Evolutionary conservation across 2,888 invertebrate species (phyloP), one percentile per base, ranked within the genome.

Genomic region (Plagodis pulveraria): DNA sequence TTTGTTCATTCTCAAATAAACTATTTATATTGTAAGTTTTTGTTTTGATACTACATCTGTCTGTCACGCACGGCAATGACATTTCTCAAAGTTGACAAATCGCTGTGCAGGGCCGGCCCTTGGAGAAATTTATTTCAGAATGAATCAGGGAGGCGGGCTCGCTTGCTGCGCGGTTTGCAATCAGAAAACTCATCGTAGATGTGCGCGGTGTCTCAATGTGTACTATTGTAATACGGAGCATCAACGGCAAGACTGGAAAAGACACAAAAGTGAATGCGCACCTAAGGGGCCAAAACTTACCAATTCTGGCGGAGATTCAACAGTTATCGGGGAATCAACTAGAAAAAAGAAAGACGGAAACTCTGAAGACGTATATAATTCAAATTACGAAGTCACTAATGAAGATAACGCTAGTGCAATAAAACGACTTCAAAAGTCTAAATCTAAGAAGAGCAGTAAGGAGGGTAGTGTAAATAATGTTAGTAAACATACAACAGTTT

Each of bases 141-240:
- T 91, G 91, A 88, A 91, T 91, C 89, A 84, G 82, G 89, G 78
- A 81, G 80, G 86, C 84, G 80, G 77, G 77, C 80, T 81, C 47
- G 85, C 83, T 81, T 83, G 90, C 84, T 95, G 95, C 86, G 93
- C 89, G 67, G 90, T 95, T 76, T 96, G 96, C 86, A 93, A 94
- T 66, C 87, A 83, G 71, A 93, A 94, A 75, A 94, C 94, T 71
- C 86, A 96, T 72, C 89, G 95, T 65, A 94, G 96, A 73, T 97
- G 97, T 86, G 94, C 95, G 69, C 94, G 96, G 71, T 97, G 97
- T 83, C 95, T 95, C 78, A 87, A 86, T 62, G 93, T 94, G 51
- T 95, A 95, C 84, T 97, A 97, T 85, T 97, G 97, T 87, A 95
- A 95, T 62, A 95, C 94, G 71, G 95, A 95, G 65, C 97, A 97